phyloP scores from a whole-genome alignment of 2,888 invertebrate species.

The Mimas tiliae region DNA sequence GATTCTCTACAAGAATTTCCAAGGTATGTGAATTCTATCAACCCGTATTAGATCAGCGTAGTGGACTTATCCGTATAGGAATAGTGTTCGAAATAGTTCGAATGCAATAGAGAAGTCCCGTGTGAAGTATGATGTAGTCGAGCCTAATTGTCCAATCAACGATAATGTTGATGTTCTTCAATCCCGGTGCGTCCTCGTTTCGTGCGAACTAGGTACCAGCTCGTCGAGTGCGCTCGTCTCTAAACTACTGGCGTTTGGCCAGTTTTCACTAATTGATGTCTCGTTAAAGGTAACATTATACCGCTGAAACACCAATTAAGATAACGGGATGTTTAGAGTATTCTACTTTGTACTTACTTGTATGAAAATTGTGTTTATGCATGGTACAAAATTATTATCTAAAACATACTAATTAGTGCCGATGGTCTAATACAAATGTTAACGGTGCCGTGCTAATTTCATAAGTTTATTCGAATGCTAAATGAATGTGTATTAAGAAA shows the following conservation, averaged over 20 bases:
- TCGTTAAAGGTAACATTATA: slow-evolving; percentile 19
- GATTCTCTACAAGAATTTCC: too few species aligned
- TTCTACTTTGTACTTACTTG: too few species aligned
- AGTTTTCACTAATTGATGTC: slow-evolving; percentile 21
- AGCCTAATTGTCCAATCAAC: slow-evolving; percentile 77
- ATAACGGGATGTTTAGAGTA: too few species aligned
- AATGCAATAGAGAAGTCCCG: slow-evolving; percentile 40
- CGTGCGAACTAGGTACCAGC: slow-evolving; percentile 49
- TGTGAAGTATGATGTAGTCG: slow-evolving; percentile 50
- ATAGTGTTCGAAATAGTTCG: slow-evolving; percentile 33
- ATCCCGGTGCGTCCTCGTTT: slow-evolving; percentile 63
- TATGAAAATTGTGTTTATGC: neutral
- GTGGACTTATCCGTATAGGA: too few species aligned
- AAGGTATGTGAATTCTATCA: too few species aligned
- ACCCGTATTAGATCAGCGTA: too few species aligned
- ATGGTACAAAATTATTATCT: neutral
- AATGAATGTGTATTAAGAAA: neutral
- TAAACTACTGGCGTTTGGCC: slow-evolving; percentile 5
- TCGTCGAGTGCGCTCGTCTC: slow-evolving; percentile 43
- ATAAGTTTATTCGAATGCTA: neutral
- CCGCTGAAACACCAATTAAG: slow-evolving; percentile 18
- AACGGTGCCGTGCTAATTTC: neutral
- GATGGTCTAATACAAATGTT: neutral
- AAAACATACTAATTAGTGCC: neutral
- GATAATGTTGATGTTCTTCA: slow-evolving; percentile 69